Evolutionary conservation across 2,888 invertebrate genomes (phyloP).

Genomic region (Ennomos fuscantarius): DNA sequence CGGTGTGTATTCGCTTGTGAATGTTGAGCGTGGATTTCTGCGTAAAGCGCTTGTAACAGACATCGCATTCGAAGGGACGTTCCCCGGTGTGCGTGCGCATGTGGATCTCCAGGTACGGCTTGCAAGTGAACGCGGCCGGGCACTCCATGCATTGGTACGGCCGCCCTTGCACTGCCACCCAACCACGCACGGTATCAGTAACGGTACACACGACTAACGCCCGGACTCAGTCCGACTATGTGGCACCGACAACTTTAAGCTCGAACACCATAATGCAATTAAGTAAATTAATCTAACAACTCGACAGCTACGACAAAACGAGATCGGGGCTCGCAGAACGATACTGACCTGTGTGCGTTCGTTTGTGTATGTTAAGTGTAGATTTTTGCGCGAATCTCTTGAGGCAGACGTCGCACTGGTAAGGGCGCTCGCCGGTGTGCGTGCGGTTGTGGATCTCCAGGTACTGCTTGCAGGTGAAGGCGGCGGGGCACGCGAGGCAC

Average conservation of each 20-base stretch:
- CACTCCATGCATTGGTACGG: conserved; percentile 85
- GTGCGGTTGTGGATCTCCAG: conserved; percentile 84
- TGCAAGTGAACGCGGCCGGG: conserved; percentile 86
- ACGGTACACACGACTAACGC: conserved; percentile 31
- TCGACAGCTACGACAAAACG: not conserved
- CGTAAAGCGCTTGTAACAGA: conserved; percentile 85
- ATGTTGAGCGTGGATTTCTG: conserved; percentile 86
- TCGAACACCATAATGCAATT: conserved; percentile 26
- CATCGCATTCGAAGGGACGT: conserved; percentile 84
- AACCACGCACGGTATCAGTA: conserved; percentile 43
- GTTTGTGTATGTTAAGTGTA: conserved; percentile 92
- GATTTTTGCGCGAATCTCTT: conserved; percentile 94
- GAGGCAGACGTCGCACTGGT: conserved; percentile 90
- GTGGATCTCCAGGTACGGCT: conserved; percentile 87
- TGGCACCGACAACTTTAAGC: conserved; percentile 80
- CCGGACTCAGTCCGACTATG: conserved; percentile 56
- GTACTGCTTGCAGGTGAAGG: conserved; percentile 86
- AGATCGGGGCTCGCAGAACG: conserved; percentile 26
- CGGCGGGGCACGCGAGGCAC: conserved; percentile 85
- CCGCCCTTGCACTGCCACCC: conserved; percentile 80
- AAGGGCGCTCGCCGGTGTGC: conserved; percentile 84
- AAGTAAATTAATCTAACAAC: conserved; percentile 33
- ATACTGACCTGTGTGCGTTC: conserved; percentile 88
- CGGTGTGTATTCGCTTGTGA: conserved; percentile 85
- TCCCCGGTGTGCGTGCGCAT: conserved; percentile 86